phyloP scores from a whole-genome alignment of 2,113 vertebrate genomes.

The Cyphomyrus discorhynchus region DNA sequence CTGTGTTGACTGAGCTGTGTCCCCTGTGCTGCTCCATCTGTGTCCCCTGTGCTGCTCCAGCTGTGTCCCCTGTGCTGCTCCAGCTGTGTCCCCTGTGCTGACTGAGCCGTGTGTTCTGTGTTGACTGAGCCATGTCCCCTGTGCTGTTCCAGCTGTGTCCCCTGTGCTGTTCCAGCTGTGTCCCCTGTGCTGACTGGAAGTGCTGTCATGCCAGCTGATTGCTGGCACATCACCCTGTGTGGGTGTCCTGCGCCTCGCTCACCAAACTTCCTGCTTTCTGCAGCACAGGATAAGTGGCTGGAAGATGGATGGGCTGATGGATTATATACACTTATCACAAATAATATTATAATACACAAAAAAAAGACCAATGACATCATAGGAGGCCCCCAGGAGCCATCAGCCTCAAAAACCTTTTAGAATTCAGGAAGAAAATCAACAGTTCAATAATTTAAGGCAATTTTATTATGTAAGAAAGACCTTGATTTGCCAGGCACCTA shows the following conservation, averaged over 20 bases:
- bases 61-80: too few relatives aligned
- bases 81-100: too few relatives aligned
- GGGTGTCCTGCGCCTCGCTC: not conserved
- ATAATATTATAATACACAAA: not conserved
- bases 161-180: too few relatives aligned
- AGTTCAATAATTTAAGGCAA: not conserved
- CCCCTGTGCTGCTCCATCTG: too few relatives aligned
- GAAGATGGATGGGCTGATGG: not conserved
- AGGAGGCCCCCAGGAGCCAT: not conserved
- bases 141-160: too few relatives aligned
- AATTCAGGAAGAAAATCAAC: not conserved
- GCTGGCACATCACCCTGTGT: not conserved
- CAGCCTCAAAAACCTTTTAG: not conserved
- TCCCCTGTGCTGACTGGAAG: too few relatives aligned
- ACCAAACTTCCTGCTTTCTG: not conserved
- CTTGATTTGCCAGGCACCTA: not conserved
- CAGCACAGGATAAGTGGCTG: not conserved
- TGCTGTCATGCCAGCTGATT: not conserved
- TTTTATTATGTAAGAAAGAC: slow-evolving; percentile 1
- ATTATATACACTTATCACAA: not conserved
- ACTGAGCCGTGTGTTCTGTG: too few relatives aligned
- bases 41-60: too few relatives aligned
- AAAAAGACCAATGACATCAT: not conserved
- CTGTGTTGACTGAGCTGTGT: too few relatives aligned
- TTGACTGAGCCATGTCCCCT: too few relatives aligned